Percentiles rank a stretch among this genome's conserved stretches.
Evolutionary conservation across 2,888 invertebrate species (phyloP).

Genomic region (Eurois occulta): DNA sequence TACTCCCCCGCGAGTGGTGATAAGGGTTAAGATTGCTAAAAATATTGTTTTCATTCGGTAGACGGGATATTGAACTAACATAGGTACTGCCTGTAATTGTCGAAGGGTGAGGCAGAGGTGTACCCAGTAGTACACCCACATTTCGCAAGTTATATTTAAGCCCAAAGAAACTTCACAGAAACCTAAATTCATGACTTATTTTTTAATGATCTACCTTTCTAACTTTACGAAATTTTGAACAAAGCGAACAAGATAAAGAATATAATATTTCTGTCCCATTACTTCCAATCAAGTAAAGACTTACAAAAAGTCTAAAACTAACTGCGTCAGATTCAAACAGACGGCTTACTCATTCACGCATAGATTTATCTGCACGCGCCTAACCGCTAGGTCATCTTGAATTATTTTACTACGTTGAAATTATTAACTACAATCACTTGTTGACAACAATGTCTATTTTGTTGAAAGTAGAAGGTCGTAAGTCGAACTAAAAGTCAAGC

Average conservation of each 20-base stretch:
- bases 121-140: too few relatives aligned
- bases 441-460: neutral
- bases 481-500: neutral
- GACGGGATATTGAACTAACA: too few relatives aligned
- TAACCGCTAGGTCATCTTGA: neutral
- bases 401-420: neutral
- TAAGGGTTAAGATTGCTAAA: too few relatives aligned
- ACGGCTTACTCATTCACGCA: neutral
- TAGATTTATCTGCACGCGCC: neutral
- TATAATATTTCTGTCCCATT: neutral
- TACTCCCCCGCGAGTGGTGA: too few relatives aligned
- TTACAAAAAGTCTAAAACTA: neutral
- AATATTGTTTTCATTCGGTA: too few relatives aligned
- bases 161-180: too few relatives aligned
- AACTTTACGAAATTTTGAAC: neutral
- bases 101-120: too few relatives aligned
- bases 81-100: too few relatives aligned
- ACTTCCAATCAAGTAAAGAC: neutral
- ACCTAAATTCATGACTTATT: too few relatives aligned
- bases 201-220: too few relatives aligned
- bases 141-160: too few relatives aligned
- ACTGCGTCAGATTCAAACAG: neutral
- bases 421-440: neutral
- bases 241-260: neutral
- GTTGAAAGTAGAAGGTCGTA: neutral